These are phyloP conservation scores for Cylloceria caligata DNA, from an alignment of 2,888 invertebrate species.

Conservation along the genomic window DNA sequence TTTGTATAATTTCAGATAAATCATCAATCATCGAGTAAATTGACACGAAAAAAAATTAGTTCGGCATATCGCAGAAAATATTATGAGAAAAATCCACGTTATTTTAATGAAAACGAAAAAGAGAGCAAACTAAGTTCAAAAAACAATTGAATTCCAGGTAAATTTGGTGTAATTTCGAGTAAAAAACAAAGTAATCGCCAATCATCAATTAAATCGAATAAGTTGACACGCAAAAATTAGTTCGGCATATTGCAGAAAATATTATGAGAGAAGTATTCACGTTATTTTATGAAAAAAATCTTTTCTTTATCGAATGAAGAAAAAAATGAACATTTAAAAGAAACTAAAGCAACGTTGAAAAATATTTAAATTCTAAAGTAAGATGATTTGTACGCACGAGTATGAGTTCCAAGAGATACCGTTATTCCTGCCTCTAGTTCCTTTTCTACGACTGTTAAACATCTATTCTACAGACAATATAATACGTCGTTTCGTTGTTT, in stretches of 20 bases:
- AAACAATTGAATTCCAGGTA: not conserved
- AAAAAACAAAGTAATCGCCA: no score
- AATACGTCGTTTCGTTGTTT: slow-evolving; percentile 43
- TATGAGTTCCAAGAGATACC: not conserved
- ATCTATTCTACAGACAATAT: slow-evolving; percentile 13
- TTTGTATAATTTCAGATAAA: not conserved
- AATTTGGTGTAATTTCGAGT: not conserved
- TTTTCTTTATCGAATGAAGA: not conserved
- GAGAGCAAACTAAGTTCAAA: not conserved
- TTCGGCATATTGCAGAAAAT: not conserved
- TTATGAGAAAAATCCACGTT: not conserved
- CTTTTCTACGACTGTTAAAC: not conserved
- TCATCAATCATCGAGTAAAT: not conserved
- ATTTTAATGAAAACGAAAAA: not conserved
- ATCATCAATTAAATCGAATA: not conserved
- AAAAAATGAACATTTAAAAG: slow-evolving; percentile 3
- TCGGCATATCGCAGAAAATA: not conserved
- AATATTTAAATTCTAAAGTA: not conserved
- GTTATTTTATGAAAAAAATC: not conserved
- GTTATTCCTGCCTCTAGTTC: not conserved
- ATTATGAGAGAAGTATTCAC: not conserved
- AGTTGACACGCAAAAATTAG: not conserved
- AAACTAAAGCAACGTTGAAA: not conserved
- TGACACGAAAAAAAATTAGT: not conserved
- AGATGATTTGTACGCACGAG: not conserved